A percentile compares a stretch with the other conserved stretches of the same genome.
These are phyloP conservation scores for Rhaphigaster nebulosa DNA, from an alignment of 2,888 invertebrate species.

Conservation along the genomic window DNA sequence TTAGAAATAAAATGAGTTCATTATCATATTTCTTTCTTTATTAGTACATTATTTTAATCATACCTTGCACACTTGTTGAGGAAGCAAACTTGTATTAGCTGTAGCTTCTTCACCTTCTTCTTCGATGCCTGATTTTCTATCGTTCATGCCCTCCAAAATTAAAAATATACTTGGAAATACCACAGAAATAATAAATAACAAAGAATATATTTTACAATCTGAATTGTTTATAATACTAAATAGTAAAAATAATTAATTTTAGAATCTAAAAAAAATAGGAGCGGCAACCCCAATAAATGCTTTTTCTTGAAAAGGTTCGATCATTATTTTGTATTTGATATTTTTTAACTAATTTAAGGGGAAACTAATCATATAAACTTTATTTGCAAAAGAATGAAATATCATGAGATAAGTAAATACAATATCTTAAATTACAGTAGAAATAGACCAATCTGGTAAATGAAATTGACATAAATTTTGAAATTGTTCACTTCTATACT, in stretches of 20 bases:
- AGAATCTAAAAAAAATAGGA: neutral
- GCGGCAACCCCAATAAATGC: neutral
- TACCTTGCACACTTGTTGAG: conserved; percentile 61
- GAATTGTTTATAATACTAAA: neutral
- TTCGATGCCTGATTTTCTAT: conserved; percentile 63
- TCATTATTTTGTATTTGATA: neutral
- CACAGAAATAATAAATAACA: neutral
- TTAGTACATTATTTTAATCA: neutral
- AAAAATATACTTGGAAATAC: neutral
- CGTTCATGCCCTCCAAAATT: conserved; percentile 31
- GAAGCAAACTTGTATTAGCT: conserved; percentile 69
- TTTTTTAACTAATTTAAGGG: neutral
- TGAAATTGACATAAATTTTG: neutral
- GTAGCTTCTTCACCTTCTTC: conserved; percentile 68
- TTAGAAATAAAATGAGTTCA: neutral
- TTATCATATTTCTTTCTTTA: neutral
- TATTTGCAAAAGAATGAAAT: no score
- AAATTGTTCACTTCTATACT: neutral
- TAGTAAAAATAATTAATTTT: neutral
- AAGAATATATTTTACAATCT: neutral
- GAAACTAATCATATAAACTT: neutral
- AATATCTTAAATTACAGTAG: no score
- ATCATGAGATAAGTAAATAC: no score
- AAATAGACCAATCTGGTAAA: no score
- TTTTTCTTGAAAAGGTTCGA: neutral